Percentiles rank a stretch among this genome's conserved stretches.
Conservation (phyloP, 2,113 vertebrate species). For the Neogobius melanostomus region DNA sequence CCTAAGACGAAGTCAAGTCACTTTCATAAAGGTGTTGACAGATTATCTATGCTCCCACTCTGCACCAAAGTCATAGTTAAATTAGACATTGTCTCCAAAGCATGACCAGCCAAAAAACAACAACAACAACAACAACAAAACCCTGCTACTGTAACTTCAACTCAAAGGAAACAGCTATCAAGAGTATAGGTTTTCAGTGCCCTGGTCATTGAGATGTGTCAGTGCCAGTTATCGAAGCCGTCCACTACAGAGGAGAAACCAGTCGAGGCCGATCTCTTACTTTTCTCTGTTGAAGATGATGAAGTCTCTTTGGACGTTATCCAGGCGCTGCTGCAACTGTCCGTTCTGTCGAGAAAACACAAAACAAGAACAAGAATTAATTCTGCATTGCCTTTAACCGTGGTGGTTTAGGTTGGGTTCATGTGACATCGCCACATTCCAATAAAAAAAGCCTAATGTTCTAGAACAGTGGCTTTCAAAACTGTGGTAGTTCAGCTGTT, state of each 20-base stretch:
- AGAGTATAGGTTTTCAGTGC: neutral
- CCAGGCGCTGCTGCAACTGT: slow-evolving; percentile 88
- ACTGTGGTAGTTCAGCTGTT: too few species aligned
- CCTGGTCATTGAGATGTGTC: neutral
- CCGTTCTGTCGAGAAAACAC: slow-evolving; percentile 74
- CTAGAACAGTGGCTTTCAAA: too few species aligned
- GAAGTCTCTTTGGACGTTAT: slow-evolving; percentile 92
- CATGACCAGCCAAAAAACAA: too few species aligned
- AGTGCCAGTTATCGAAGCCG: neutral
- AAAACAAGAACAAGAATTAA: slow-evolving; percentile 8
- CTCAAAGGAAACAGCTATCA: neutral
- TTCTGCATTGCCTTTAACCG: neutral
- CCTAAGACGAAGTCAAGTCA: too few species aligned
- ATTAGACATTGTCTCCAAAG: too few species aligned
- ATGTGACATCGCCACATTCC: too few species aligned
- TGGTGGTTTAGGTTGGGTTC: too few species aligned
- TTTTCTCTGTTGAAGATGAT: slow-evolving; percentile 98
- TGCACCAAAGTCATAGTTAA: too few species aligned
- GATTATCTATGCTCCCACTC: too few species aligned
- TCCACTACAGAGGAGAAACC: neutral
- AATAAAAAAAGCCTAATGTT: too few species aligned
- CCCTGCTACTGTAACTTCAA: neutral
- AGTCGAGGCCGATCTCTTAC: slow-evolving; percentile 77
- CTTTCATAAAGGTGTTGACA: too few species aligned
- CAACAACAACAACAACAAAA: too few species aligned